Base-by-base conservation (phyloP, 2,888 invertebrate species). In the Andrena dorsata region DNA sequence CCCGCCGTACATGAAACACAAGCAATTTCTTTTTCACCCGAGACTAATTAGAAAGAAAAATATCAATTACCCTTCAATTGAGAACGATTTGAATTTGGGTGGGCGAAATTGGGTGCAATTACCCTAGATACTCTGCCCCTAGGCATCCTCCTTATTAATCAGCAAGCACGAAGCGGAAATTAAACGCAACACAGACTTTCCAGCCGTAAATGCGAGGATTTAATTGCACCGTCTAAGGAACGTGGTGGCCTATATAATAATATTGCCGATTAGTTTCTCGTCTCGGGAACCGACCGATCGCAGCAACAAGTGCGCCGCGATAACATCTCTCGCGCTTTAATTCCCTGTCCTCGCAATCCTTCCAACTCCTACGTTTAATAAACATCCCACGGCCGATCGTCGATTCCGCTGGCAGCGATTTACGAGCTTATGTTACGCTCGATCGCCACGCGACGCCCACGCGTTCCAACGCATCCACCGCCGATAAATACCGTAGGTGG, bases 391-490 rank as follows among this genome's bases (percentile, higher is more conserved):
- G 68, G 28, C 23, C 35, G 70, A 66, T 58, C 75, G 75, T 75
- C 56, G 82, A 68, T 75, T 56, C 47, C n/a, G 49, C 16, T 51
- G 76, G 26, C 8, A 47, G n/a, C 75, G 58, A 74, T 77, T 74
- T 81, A 74, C 56, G 71, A 75, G 74, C 51, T 75, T 72, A 56
- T 53, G 63, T 60, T 70, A 56, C 56, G 23, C 23, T 64, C 41
- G 53, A 72, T 69, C 77, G 70, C 47, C 69, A 30, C 60, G 60
- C 63, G 61, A 66, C 66, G 73, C 82, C 78, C 35, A 82, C 82
- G 65, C 72, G 75, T 23, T 51, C 8, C 10, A 32, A 51, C 71
- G 78, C 74, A 63, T 82, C 66, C 3, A 30, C 51, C n/a, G 35
- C 32, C 28, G 80, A 73, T 73, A 64, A 60, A 41, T 68, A 13